Conservation (phyloP, 2,888 invertebrate species). For the Furcula furcula region DNA sequence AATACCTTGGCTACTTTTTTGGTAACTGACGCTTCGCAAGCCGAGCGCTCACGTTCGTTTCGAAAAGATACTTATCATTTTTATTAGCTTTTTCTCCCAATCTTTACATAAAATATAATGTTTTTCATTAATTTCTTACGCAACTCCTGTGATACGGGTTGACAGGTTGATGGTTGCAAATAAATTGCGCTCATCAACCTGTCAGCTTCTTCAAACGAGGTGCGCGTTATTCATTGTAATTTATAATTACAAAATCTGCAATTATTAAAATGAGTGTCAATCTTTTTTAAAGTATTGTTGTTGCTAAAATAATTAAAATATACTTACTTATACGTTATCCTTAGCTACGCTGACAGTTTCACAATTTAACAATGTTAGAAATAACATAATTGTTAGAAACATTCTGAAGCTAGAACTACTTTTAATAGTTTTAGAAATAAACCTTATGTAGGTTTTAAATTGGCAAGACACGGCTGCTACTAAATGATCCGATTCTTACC, state of each 20-base stretch:
- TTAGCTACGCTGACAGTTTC: not conserved
- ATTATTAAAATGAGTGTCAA: not conserved
- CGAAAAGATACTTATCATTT: not conserved
- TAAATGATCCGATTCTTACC: too few species aligned
- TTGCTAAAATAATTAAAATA: not conserved
- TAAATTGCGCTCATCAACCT: conserved; percentile 12
- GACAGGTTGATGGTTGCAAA: conserved; percentile 16
- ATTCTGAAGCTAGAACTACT: too few species aligned
- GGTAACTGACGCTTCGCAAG: too few species aligned
- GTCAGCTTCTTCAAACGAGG: conserved; percentile 9
- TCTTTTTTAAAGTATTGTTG: not conserved
- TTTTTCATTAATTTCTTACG: conserved; percentile 1
- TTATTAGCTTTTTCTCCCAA: not conserved
- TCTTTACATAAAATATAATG: not conserved
- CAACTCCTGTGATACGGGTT: conserved; percentile 6
- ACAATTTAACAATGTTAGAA: too few species aligned
- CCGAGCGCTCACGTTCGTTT: too few species aligned
- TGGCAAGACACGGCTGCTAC: too few species aligned
- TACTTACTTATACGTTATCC: not conserved
- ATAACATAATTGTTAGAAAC: too few species aligned
- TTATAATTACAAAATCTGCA: not conserved
- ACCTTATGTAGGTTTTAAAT: too few species aligned
- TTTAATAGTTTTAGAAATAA: too few species aligned
- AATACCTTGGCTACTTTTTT: too few species aligned
- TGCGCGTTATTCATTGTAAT: not conserved